Conservation (phyloP, 1,140 invertebrate genomes). For the Drosophila varians region DNA sequence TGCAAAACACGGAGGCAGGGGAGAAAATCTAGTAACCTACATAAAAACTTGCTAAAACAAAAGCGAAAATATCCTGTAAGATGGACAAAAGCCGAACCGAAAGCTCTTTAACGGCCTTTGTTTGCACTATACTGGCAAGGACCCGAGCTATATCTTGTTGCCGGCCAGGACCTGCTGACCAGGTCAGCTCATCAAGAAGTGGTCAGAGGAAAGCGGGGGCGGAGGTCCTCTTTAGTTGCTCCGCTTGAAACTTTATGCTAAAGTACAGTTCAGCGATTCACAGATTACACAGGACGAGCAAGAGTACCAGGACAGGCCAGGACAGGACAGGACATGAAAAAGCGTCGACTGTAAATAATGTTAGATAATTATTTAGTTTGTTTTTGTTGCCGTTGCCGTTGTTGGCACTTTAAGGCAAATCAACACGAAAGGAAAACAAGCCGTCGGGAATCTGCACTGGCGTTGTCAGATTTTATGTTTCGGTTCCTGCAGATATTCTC, state of each 20-base stretch:
- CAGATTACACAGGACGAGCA: conserved; percentile 50
- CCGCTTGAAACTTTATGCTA: conserved; percentile 76
- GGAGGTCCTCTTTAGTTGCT: conserved; percentile 21
- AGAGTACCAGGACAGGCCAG: conserved; percentile 1
- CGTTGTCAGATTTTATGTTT: conserved; percentile 33
- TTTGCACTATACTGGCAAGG: conserved; percentile 53
- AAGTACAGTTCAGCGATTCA: conserved; percentile 79
- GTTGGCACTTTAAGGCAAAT: conserved; percentile 54
- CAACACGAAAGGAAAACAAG: conserved; percentile 44
- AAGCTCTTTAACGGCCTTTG: conserved; percentile 60
- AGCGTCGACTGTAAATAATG: conserved; percentile 80
- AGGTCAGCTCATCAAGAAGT: conserved; percentile 43
- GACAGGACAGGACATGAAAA: conserved; percentile 27
- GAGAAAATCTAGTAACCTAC: conserved; percentile 31
- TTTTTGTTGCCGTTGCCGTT: conserved; percentile 3
- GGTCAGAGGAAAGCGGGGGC: not conserved
- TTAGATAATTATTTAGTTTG: conserved; percentile 79
- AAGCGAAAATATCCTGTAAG: conserved; percentile 41
- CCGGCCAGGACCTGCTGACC: conserved; percentile 48
- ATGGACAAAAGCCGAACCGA: conserved; percentile 57
- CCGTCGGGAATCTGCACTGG: conserved; percentile 7
- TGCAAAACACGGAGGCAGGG: conserved; percentile 1
- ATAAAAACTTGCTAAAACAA: conserved; percentile 40
- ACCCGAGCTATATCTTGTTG: conserved; percentile 43
- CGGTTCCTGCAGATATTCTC: conserved; percentile 20